Conservation (phyloP, 2,888 invertebrate species). For the Azorinus chamasolen region DNA sequence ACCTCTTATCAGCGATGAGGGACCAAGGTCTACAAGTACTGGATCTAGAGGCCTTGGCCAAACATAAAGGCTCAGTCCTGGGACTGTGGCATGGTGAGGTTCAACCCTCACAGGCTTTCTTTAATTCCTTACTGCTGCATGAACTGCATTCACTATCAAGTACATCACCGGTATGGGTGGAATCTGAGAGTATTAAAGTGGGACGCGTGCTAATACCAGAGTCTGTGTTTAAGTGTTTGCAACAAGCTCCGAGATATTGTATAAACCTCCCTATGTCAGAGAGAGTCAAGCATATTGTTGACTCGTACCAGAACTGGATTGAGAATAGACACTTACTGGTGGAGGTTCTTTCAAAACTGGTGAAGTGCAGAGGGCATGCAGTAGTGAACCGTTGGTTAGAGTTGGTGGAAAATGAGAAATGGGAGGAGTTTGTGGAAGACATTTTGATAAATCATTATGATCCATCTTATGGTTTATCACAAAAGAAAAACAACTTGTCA, state of each 20-base stretch:
- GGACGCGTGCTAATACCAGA: conserved; percentile 64
- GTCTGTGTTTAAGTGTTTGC: conserved; percentile 59
- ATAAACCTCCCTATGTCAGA: conserved; percentile 68
- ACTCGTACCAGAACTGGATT: conserved; percentile 69
- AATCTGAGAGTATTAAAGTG: conserved; percentile 75
- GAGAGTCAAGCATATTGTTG: conserved; percentile 70
- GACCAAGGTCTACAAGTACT: conserved; percentile 71
- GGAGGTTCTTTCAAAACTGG: conserved; percentile 51
- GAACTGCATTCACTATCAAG: conserved; percentile 52
- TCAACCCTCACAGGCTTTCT: conserved; percentile 73
- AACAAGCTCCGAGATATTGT: conserved; percentile 58
- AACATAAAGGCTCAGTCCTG: conserved; percentile 74
- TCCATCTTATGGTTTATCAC: conserved; percentile 67
- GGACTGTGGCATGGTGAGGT: conserved; percentile 70
- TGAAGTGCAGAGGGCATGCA: conserved; percentile 55
- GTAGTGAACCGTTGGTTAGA: conserved; percentile 63
- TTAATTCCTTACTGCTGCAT: conserved; percentile 60
- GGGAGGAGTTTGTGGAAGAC: conserved; percentile 71
- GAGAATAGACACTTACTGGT: conserved; percentile 61
- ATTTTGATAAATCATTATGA: conserved; percentile 74
- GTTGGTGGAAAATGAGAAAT: conserved; percentile 59
- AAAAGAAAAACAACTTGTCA: conserved; percentile 67
- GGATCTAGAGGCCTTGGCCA: conserved; percentile 74
- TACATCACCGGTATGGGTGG: conserved; percentile 69
- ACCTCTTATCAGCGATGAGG: conserved; percentile 61